A percentile compares a stretch with the other conserved stretches of the same genome.
These are phyloP conservation scores for Holacanthus passer DNA, from an alignment of 2,113 vertebrate species.

Conservation along the genomic window DNA sequence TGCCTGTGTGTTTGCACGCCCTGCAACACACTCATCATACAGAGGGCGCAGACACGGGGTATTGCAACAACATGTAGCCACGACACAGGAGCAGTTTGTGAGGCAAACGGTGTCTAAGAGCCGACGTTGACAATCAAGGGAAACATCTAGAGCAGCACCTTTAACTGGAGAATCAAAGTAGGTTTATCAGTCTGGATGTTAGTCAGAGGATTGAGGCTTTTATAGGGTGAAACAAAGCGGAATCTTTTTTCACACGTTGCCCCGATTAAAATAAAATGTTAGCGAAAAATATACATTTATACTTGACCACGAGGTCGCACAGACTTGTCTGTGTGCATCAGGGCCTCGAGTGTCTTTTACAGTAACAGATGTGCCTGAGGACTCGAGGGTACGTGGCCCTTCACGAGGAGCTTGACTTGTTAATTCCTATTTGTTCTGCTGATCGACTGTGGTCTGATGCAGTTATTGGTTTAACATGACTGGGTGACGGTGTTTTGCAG, in stretches of 20 bases:
- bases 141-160: conserved; percentile 49
- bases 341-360: conserved; percentile 74
- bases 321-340: conserved; percentile 44
- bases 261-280: conserved; percentile 34
- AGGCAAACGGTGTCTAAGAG: conserved; percentile 3
- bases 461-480: conserved; percentile 33
- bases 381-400: conserved; percentile 31
- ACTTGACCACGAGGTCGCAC: conserved; percentile 51
- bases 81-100: conserved; percentile 32
- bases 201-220: conserved; percentile 19
- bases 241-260: conserved; percentile 32
- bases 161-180: conserved; percentile 17
- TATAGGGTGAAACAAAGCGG: conserved; percentile 22
- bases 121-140: conserved; percentile 63
- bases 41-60: neutral
- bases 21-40: conserved; percentile 21
- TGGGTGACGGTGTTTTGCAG: conserved; percentile 52
- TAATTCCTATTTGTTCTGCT: conserved; percentile 27
- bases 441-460: conserved; percentile 28
- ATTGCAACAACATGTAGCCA: conserved; percentile 50
- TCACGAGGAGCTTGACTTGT: conserved; percentile 32
- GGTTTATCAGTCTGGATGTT: conserved; percentile 35
- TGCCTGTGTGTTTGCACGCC: conserved; percentile 9
- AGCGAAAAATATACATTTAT: conserved; percentile 18
- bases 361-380: conserved; percentile 75